These are phyloP conservation scores for Myanophis thanlyinensis DNA, from an alignment of 2,113 vertebrate species.

Conservation along the genomic window DNA sequence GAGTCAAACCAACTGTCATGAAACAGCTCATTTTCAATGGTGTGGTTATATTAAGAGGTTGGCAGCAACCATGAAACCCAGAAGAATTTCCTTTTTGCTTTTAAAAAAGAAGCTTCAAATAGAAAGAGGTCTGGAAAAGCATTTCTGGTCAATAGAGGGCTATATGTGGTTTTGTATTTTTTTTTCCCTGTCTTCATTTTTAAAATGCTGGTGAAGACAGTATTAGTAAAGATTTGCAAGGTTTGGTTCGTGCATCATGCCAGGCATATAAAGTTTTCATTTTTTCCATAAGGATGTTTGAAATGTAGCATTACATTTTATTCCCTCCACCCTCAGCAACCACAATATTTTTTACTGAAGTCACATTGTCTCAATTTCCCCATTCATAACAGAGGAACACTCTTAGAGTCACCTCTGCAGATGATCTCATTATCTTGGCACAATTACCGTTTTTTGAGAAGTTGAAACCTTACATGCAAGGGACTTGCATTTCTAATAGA, in stretches of 20 bases:
- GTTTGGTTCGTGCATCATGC: background rate
- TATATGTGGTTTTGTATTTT: background rate
- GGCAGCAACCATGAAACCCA: background rate
- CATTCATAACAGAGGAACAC: background rate
- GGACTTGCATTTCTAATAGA: background rate
- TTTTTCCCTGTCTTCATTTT: background rate
- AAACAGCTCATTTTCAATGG: slow-evolving; percentile 28
- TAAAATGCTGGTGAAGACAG: slow-evolving; percentile 15
- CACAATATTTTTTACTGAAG: slow-evolving; percentile 7
- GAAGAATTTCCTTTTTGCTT: slow-evolving; percentile 11
- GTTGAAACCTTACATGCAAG: background rate
- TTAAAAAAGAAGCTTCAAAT: slow-evolving; percentile 7
- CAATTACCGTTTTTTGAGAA: slow-evolving; percentile 17
- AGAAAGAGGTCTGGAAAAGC: slow-evolving; percentile 12
- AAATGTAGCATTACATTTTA: slow-evolving; percentile 21
- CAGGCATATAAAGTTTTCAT: slow-evolving; percentile 27
- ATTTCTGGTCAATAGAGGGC: slow-evolving; percentile 1
- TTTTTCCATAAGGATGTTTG: slow-evolving; percentile 28
- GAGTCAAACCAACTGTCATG: slow-evolving; percentile 12
- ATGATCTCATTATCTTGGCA: slow-evolving; percentile 20
- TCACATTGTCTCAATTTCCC: slow-evolving; percentile 7
- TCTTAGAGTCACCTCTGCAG: background rate
- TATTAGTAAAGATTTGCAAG: slow-evolving; percentile 22
- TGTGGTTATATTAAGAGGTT: slow-evolving; percentile 17
- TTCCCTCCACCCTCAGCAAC: background rate